Evolutionary conservation across 2,797 vertebrate genomes (phyloP), one percentile per base, ranked within the genome.

Genomic region (Jordanella pulchra): DNA sequence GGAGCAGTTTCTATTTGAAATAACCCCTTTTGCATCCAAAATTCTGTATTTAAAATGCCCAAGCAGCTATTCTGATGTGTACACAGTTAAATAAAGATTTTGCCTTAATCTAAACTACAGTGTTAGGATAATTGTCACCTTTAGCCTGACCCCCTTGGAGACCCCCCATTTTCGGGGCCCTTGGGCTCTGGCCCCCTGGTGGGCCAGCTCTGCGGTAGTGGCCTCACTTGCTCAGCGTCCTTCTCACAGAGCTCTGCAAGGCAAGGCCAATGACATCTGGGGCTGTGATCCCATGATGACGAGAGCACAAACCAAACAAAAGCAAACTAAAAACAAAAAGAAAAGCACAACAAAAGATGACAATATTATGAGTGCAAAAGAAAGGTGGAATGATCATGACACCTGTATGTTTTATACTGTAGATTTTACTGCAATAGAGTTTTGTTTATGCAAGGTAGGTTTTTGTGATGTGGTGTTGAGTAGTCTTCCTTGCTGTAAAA

Each of bases 251-350:
- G 90, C 88, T 94, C 95, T 95, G 95, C 93, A 95, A 95, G 89
- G 93, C 92, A 95, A 95, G 93, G 94, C 94, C 94, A 95, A 90
- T 95, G 93, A 95, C 93, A 95, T 94, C 93, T 94, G 93, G 91
- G 93, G 93, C 90, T 94, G 94, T 95, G 93, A 94, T 94, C 92
- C 93, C 92, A 94, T 93, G 92, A 94, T 90, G 93, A 92, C 90
- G 92, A 89, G 81, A 90, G 90, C 91, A 91, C 91, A 94, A 84
- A 91, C 83, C 85, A 84, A 92, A 93, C 89, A 89, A 86, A 92
- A 92, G 87, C 83, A 84, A 93, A 93, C 83, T 77, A 89, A 93
- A 93, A 89, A 71, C 65, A 90, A 93, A 88, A 58, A 79, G 77
- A 89, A 87, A 89, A 39, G 84, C 75, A 88, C 77, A 93, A 92